phyloP scores from a whole-genome alignment of 2,113 vertebrate species.

The Odontophorus gujanensis region DNA sequence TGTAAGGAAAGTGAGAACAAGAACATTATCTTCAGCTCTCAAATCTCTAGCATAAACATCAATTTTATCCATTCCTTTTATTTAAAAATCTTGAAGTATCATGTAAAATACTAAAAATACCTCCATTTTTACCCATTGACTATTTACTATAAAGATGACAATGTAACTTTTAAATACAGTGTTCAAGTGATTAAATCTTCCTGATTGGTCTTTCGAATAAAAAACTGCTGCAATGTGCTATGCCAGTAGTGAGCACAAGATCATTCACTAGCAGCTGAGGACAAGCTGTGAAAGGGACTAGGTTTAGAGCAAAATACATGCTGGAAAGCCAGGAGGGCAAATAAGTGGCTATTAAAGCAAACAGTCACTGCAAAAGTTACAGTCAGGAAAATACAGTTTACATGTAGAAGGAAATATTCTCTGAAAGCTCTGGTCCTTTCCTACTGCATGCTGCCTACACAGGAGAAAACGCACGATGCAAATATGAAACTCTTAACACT shows the following conservation, averaged over 20 bases:
- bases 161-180: neutral
- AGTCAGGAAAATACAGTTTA: neutral
- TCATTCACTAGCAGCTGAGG: neutral
- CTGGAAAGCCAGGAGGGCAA: neutral
- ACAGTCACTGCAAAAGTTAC: neutral
- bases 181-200: neutral
- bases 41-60: neutral
- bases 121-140: neutral
- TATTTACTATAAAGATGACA: neutral
- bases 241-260: neutral
- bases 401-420: neutral
- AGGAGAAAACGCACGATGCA: neutral
- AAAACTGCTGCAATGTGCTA: neutral
- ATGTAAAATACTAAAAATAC: neutral
- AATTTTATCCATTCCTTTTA: neutral
- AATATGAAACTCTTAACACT: neutral
- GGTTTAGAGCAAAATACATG: neutral
- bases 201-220: neutral
- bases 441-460: neutral
- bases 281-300: neutral
- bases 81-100: neutral
- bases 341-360: neutral
- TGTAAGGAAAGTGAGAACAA: neutral
- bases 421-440: neutral
- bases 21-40: neutral